phyloP scores from a whole-genome alignment of 1,140 invertebrate genomes.

The Aphaenogaster rudis region DNA sequence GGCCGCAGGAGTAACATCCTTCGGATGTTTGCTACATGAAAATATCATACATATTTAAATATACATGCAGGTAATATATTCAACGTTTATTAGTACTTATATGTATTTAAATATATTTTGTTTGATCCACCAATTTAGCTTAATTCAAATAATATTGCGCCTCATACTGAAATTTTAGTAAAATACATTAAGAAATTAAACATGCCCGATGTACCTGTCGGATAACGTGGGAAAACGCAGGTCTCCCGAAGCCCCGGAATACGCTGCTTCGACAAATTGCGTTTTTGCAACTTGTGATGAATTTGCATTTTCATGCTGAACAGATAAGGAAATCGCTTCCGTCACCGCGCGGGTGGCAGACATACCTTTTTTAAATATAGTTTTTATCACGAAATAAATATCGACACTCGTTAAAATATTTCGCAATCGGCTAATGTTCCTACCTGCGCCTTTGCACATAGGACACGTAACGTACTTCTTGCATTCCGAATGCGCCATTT shows the following conservation, averaged over 20 bases:
- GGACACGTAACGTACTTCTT: slow-evolving; percentile 43
- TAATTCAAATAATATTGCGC: not conserved
- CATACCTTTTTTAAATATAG: slow-evolving; percentile 48
- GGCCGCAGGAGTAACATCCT: not conserved
- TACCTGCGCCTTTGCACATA: slow-evolving; percentile 56
- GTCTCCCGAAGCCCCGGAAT: slow-evolving; percentile 19
- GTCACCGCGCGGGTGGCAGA: not conserved
- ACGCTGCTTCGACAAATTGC: not conserved
- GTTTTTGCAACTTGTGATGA: slow-evolving; percentile 39
- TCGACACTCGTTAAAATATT: not conserved
- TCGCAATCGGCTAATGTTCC: not conserved
- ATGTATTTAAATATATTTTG: not conserved
- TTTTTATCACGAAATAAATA: slow-evolving; percentile 38
- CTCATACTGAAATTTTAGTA: not conserved
- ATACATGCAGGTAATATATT: not conserved
- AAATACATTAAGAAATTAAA: not conserved
- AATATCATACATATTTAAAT: not conserved
- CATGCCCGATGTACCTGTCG: not conserved
- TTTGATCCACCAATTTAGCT: not conserved
- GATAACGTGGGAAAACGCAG: slow-evolving; percentile 24
- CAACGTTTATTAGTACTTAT: not conserved
- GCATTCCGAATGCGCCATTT: slow-evolving; percentile 22
- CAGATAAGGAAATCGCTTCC: slow-evolving; percentile 29
- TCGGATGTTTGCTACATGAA: not conserved
- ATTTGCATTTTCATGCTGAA: slow-evolving; percentile 36